phyloP scores from a whole-genome alignment of 2,113 vertebrate species.

The Henicopernis longicauda region DNA sequence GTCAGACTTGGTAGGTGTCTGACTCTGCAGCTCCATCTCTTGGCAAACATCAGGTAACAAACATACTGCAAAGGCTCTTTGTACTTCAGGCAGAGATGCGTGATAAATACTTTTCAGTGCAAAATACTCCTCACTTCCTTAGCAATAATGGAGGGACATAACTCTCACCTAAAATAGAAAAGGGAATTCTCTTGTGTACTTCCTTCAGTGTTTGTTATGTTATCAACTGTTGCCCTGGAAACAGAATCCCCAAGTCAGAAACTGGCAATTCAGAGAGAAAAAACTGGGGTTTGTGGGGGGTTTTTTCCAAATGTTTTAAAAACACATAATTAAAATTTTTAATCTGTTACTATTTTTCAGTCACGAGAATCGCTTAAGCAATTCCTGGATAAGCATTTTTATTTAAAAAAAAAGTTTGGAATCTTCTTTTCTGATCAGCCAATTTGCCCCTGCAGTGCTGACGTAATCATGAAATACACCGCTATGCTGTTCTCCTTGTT shows the following conservation, averaged over 20 bases:
- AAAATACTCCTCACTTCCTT: not conserved
- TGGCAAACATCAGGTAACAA: not conserved
- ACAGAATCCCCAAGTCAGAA: not conserved
- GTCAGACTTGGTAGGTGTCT: not conserved
- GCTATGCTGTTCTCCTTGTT: not conserved
- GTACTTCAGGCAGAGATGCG: not conserved
- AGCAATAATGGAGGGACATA: not conserved
- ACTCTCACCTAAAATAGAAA: constrained; percentile 22
- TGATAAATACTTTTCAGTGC: not conserved
- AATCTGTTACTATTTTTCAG: not conserved
- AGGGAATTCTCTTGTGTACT: not conserved
- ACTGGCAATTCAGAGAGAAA: not conserved
- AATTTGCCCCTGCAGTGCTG: not conserved
- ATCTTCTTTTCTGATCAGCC: not conserved
- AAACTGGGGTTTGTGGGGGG: not conserved
- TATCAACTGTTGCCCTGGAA: constrained; percentile 29
- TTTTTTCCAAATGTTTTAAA: not conserved
- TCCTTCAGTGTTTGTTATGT: not conserved
- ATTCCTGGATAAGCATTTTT: not conserved
- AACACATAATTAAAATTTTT: not conserved
- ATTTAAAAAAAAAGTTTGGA: not conserved
- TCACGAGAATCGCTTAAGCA: not conserved
- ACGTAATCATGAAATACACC: not conserved
- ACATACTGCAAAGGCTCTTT: not conserved
- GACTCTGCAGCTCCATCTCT: constrained; percentile 50